Percentiles rank a stretch among this genome's conserved stretches.
These are phyloP conservation scores for Nesogale talazaci DNA, from an alignment of 2,113 vertebrate genomes.

Conservation along the genomic window DNA sequence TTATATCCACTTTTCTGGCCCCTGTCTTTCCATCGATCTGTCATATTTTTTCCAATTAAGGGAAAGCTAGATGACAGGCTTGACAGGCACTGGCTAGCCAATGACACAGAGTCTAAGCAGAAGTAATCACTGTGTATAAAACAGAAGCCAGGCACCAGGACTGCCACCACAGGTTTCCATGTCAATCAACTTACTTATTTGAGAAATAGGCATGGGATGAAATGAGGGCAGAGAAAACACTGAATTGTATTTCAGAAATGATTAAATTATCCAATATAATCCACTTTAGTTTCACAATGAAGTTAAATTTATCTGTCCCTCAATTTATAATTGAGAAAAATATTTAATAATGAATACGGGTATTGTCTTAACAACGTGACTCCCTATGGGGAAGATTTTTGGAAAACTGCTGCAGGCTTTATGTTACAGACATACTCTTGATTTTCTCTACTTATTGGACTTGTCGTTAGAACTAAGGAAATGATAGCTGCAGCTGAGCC, in stretches of 20 bases:
- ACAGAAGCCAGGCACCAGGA: background rate
- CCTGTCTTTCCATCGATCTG: conserved; percentile 51
- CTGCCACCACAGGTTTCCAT: background rate
- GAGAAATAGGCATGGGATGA: background rate
- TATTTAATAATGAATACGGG: background rate
- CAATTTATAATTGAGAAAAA: conserved; percentile 29
- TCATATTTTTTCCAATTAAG: conserved; percentile 75
- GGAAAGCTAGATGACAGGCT: conserved; percentile 50
- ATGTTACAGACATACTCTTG: background rate
- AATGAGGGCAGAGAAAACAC: background rate
- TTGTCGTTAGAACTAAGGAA: conserved; percentile 35
- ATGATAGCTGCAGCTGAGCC: background rate
- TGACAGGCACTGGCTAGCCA: conserved; percentile 30
- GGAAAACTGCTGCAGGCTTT: conserved; percentile 13
- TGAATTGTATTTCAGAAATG: background rate
- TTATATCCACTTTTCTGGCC: conserved; percentile 62
- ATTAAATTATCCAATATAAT: background rate
- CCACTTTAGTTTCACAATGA: background rate
- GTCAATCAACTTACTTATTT: background rate
- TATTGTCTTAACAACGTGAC: background rate
- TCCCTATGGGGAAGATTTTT: background rate
- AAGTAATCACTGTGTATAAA: conserved; percentile 66
- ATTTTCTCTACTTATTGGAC: background rate
- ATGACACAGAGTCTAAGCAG: conserved; percentile 65
- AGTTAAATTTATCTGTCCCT: background rate